Evolutionary conservation across 1,140 invertebrate genomes (phyloP).

Genomic region (Pteromalus puparum): DNA sequence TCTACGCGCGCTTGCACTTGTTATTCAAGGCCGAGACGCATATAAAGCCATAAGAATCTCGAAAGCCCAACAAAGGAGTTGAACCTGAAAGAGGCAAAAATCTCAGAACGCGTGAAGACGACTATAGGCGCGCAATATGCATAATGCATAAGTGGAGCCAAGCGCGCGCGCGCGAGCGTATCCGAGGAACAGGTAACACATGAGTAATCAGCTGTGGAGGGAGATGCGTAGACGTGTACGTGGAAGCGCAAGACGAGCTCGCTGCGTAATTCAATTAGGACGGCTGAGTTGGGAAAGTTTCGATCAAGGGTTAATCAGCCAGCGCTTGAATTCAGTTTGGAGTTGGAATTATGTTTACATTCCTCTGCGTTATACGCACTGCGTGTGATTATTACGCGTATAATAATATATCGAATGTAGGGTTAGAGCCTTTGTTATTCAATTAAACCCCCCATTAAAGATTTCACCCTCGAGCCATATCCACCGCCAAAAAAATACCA

Average conservation of each 20-base stretch:
- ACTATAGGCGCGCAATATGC: constrained; percentile 2
- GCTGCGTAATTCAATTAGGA: constrained; percentile 5
- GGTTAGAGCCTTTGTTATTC: no score
- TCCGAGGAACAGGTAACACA: constrained; percentile 6
- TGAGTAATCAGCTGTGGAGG: constrained; percentile 32
- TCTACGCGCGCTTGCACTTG: constrained; percentile 10
- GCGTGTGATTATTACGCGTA: no score
- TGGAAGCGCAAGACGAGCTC: not conserved
- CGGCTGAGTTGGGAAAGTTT: not conserved
- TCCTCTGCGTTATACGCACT: no score
- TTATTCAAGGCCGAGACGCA: constrained; percentile 33
- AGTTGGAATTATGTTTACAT: no score
- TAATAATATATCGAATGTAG: no score
- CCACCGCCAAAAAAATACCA: not conserved
- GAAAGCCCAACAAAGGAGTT: constrained; percentile 22
- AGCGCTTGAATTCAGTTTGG: not conserved
- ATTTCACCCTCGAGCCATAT: not conserved
- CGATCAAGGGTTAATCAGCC: not conserved
- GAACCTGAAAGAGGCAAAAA: constrained; percentile 20
- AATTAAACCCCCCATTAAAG: no score
- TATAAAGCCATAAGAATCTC: not conserved
- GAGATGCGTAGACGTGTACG: not conserved
- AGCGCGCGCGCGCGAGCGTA: not conserved
- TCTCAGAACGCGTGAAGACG: not conserved
- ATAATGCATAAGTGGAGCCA: constrained; percentile 35